Base-by-base conservation (phyloP, 1,140 invertebrate species). In the Camponotus pennsylvanicus region DNA sequence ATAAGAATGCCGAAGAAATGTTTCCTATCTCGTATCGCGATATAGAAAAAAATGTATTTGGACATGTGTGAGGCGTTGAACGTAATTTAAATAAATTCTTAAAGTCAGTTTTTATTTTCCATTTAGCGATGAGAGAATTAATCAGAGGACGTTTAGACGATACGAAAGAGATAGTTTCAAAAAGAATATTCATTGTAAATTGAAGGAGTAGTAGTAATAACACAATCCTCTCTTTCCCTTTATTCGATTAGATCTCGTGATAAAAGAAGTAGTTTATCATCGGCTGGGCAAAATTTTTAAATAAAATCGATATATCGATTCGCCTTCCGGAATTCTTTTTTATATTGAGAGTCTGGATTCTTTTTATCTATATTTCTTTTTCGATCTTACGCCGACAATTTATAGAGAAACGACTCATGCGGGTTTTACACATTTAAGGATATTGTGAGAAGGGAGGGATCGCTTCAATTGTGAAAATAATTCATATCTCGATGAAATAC, bases 1-100 rank as follows among this genome's bases (percentile, higher is more conserved):
- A 32, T 63, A 18, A 63, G 15, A 21, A 21, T 27, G 49, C 11
- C 15, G 5, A 55, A n/a, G 18, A 73, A 73, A 73, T 13, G 2
- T 11, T 55, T 57, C n/a, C 15, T 15, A 9, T 34, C n/a, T 73
- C 9, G 18, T 75, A 3, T 21, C 37, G 52, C 1, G 42, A 18
- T 42, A 15, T 34, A 42, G 7, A 61, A 42, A 59, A 52, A 76
- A 52, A 18, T 49, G 1, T 70, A 9, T 32, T 15, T 61, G 9
- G 49, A 15, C 45, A 1, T 34, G 3, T 18, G 15, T 27, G 87
- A 88, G 79, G 89, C 86, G 77, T 92, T 91, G 82, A 91, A 85
- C 77, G 83, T 88, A 80, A 91, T 90, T 89, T 85, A 91, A 92
- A 92, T 91, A 88, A 92, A 87, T 88, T 91, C 91, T 89, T 84